These are phyloP conservation scores for Pseudomyrmex flavicornis DNA, from an alignment of 1,140 invertebrate species.

Conservation along the genomic window DNA sequence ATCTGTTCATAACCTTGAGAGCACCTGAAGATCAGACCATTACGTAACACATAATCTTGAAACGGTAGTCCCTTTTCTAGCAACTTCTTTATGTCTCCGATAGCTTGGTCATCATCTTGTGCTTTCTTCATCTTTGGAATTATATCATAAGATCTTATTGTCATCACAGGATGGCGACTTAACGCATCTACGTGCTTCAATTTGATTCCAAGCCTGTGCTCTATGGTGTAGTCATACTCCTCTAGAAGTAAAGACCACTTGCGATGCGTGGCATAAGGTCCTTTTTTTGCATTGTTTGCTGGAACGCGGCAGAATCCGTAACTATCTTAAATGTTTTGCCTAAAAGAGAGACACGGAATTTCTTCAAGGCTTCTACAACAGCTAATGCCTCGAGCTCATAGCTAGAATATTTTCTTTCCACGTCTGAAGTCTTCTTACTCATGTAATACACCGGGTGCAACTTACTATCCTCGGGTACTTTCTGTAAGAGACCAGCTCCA, in stretches of 20 bases:
- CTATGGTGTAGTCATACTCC: slow-evolving; percentile 52
- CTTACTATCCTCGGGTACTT: neutral
- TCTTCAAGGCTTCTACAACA: neutral
- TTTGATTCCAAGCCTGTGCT: slow-evolving; percentile 57
- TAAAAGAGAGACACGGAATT: neutral
- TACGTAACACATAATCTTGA: neutral
- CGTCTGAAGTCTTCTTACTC: neutral
- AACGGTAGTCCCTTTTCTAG: neutral
- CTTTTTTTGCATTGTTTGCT: slow-evolving; percentile 52
- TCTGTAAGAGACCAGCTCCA: slow-evolving; percentile 29
- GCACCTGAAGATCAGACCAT: neutral
- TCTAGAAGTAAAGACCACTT: slow-evolving; percentile 33
- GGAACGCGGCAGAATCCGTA: neutral
- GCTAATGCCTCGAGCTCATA: slow-evolving; percentile 8
- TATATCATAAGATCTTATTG: neutral
- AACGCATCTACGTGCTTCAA: slow-evolving; percentile 71
- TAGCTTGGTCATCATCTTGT: neutral
- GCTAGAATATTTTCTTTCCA: neutral
- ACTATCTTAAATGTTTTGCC: slow-evolving; percentile 4
- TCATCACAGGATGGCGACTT: slow-evolving; percentile 39
- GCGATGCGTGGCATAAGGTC: slow-evolving; percentile 60
- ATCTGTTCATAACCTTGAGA: neutral
- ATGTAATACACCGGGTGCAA: slow-evolving; percentile 7
- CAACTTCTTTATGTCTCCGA: neutral
- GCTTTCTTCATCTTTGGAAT: neutral